Evolutionary conservation across 2,888 invertebrate species (phyloP).

Genomic region (Chalcis sispes): DNA sequence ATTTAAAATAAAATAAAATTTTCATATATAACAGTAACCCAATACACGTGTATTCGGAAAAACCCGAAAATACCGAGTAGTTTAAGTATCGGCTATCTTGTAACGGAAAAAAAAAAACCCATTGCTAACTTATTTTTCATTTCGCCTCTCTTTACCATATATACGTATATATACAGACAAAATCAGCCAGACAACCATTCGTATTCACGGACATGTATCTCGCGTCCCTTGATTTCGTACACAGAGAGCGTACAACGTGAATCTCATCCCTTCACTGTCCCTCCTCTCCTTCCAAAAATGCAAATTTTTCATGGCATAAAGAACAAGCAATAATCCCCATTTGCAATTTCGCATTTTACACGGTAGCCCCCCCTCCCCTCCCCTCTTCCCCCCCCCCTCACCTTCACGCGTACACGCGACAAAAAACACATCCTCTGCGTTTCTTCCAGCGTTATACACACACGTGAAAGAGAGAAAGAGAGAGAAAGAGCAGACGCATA

Average conservation of each 20-base stretch:
- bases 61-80: no score
- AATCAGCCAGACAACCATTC: slow-evolving; percentile 10
- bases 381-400: no score
- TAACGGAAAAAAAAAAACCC: slow-evolving; percentile 31
- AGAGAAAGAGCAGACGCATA: slow-evolving; percentile 5
- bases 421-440: no score
- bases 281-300: no score
- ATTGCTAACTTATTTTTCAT: slow-evolving; percentile 2
- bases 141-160: slow-evolving; percentile 1
- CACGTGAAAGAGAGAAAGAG: slow-evolving; percentile 13
- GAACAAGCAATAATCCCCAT: slow-evolving; percentile 52
- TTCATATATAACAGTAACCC: background rate
- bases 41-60: no score
- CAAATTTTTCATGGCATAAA: slow-evolving; percentile 49
- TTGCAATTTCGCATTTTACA: slow-evolving; percentile 53
- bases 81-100: no score
- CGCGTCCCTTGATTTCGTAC: slow-evolving; percentile 24
- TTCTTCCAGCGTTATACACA: no score
- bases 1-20: slow-evolving; percentile 39
- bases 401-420: no score
- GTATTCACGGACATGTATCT: slow-evolving; percentile 1
- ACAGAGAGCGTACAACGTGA: no score
- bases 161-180: background rate
- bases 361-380: no score
- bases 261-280: no score